phyloP scores from a whole-genome alignment of 1,140 invertebrate genomes.

The Thalassaphorura encarpata region DNA sequence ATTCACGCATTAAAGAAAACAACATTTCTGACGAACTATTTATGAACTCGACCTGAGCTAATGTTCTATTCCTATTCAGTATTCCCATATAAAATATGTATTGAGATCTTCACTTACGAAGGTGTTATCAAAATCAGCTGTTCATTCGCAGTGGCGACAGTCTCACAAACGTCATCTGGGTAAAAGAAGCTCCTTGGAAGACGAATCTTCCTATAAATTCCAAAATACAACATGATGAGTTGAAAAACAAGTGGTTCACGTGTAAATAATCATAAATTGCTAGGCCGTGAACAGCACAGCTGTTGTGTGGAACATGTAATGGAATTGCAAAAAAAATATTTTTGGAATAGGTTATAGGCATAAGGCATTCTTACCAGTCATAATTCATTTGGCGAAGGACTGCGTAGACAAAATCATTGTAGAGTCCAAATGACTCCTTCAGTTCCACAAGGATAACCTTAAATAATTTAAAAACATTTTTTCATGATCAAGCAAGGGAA shows the following conservation, averaged over 20 bases:
- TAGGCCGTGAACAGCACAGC: too few species aligned
- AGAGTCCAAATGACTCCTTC: conserved; percentile 13
- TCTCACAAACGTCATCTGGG: conserved; percentile 23
- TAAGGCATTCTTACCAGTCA: conserved; percentile 13
- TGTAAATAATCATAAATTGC: too few species aligned
- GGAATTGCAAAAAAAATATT: neutral
- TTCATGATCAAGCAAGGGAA: neutral
- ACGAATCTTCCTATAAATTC: conserved; percentile 12
- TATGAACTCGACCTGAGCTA: too few species aligned
- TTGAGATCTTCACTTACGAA: conserved; percentile 27
- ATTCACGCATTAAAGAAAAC: too few species aligned
- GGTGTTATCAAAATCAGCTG: conserved; percentile 18
- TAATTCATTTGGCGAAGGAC: conserved; percentile 17
- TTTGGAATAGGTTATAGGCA: neutral
- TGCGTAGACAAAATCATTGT: conserved; percentile 23
- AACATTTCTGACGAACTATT: too few species aligned
- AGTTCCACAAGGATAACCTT: conserved; percentile 27
- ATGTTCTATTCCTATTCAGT: too few species aligned
- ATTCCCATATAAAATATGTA: too few species aligned
- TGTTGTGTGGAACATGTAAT: neutral
- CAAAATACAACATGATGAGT: too few species aligned
- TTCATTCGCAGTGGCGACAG: conserved; percentile 5
- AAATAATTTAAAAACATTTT: too few species aligned
- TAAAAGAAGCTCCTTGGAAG: conserved; percentile 27
- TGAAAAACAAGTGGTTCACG: too few species aligned